Evolutionary conservation across 1,140 invertebrate genomes (phyloP).

Genomic region (Trichonephila clavata): DNA sequence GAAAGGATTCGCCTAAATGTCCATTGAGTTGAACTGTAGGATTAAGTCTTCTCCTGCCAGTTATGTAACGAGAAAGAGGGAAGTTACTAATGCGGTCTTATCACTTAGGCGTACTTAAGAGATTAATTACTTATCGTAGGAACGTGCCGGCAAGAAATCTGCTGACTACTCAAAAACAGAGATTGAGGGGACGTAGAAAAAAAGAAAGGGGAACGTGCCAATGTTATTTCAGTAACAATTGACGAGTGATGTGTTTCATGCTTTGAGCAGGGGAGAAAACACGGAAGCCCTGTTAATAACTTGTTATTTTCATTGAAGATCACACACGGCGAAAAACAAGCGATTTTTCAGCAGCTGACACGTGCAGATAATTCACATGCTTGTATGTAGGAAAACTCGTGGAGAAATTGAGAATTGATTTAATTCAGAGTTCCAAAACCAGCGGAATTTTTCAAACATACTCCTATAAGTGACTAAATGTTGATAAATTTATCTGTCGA

Average conservation of each 20-base stretch:
- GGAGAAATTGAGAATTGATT: too few species aligned
- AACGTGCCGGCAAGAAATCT: conserved; percentile 42
- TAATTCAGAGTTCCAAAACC: too few species aligned
- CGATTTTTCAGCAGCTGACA: not conserved
- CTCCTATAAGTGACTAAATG: too few species aligned
- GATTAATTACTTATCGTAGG: conserved; percentile 55
- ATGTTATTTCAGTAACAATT: conserved; percentile 26
- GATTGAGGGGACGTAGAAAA: not conserved
- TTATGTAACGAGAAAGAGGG: not conserved
- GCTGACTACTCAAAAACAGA: conserved; percentile 23
- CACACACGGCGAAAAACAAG: not conserved
- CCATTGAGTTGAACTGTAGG: conserved; percentile 37
- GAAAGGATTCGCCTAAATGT: not conserved
- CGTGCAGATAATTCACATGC: not conserved
- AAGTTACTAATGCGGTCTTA: conserved; percentile 51
- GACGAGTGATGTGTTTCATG: not conserved
- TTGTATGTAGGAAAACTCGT: not conserved
- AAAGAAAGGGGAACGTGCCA: conserved; percentile 18
- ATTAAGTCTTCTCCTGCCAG: conserved; percentile 48
- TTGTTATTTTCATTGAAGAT: conserved; percentile 19
- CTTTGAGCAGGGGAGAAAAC: not conserved
- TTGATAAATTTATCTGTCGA: too few species aligned
- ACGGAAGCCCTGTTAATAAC: not conserved
- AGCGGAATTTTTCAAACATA: too few species aligned
- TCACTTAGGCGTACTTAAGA: conserved; percentile 58